Conservation (phyloP, 2,113 vertebrate species). For the Apeltes quadracus region DNA sequence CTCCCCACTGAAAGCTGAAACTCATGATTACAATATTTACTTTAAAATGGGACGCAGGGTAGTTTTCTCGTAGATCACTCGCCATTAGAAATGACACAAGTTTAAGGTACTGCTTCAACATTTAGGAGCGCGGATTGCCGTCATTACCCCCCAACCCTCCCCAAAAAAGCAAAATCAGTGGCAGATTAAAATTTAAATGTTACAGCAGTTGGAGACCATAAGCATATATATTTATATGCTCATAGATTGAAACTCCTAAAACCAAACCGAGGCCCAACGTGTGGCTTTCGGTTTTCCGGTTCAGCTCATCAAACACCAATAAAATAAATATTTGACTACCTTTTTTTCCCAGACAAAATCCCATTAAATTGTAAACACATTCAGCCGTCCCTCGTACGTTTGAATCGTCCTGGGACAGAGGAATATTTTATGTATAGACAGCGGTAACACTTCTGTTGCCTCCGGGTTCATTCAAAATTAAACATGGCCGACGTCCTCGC, state of each 20-base stretch:
- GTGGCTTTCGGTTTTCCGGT: no score
- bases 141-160: not conserved
- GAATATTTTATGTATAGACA: not conserved
- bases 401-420: not conserved
- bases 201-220: not conserved
- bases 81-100: no score
- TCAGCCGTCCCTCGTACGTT: not conserved
- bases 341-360: not conserved
- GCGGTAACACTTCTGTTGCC: not conserved
- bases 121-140: no score
- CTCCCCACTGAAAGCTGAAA: no score
- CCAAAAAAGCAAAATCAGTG: not conserved
- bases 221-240: no score
- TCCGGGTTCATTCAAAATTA: slow-evolving; percentile 13
- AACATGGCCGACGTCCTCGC: slow-evolving; percentile 17
- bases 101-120: not conserved
- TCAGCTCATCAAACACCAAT: not conserved
- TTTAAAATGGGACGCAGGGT: no score
- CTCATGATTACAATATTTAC: no score
- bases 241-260: no score
- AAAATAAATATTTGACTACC: not conserved
- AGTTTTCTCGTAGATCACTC: no score
- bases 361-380: not conserved
- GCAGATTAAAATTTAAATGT: not conserved
- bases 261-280: no score